phyloP scores from a whole-genome alignment of 2,797 vertebrate genomes.

The Lagothrix lagotricha region DNA sequence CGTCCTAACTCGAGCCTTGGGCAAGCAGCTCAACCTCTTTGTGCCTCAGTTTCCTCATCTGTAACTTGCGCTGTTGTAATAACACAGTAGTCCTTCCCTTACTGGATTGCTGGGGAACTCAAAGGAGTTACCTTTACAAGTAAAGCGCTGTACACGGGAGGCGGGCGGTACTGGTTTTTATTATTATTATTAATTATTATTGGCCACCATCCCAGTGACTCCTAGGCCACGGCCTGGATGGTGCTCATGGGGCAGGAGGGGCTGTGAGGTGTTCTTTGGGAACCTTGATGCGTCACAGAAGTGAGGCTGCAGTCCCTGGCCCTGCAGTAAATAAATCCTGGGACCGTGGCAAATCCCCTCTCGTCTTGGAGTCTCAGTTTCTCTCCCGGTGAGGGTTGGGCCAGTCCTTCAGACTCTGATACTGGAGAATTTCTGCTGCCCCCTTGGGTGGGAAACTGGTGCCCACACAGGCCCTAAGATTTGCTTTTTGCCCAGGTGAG shows the following conservation, averaged over 20 bases:
- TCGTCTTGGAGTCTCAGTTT: neutral
- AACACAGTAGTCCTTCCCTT: neutral
- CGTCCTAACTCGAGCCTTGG: neutral
- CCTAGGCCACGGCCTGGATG: neutral
- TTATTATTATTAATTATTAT: neutral
- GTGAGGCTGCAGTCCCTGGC: neutral
- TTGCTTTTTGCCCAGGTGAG: neutral
- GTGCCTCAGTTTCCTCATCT: neutral
- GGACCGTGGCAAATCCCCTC: neutral
- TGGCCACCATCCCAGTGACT: neutral
- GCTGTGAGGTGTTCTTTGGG: accelerated
- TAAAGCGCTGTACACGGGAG: neutral
- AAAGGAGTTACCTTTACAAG: neutral
- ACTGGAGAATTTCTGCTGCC: neutral
- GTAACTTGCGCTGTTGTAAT: neutral
- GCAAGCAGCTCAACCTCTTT: neutral
- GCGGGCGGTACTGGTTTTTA: neutral
- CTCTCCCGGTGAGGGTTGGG: neutral
- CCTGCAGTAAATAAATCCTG: neutral
- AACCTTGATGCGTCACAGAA: accelerated
- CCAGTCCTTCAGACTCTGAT: neutral
- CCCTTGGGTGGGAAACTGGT: neutral
- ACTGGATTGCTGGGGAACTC: neutral
- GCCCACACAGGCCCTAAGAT: neutral
- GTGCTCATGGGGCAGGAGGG: neutral